Percentiles rank a stretch among this genome's conserved stretches.
Conservation (phyloP, 2,113 vertebrate species). For the Climacteris rufus region DNA sequence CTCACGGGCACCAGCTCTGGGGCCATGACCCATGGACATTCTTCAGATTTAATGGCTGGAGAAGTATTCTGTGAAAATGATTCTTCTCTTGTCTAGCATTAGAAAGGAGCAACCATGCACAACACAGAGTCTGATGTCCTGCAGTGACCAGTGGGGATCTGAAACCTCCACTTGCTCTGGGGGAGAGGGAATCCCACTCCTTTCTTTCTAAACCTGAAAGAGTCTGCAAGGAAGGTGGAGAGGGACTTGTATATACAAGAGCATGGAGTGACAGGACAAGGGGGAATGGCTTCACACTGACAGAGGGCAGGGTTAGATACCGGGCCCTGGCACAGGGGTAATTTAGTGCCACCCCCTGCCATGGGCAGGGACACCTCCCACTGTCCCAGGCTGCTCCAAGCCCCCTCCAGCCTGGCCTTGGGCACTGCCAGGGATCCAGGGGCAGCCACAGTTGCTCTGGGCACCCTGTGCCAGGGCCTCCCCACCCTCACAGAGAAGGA, state of each 20-base stretch:
- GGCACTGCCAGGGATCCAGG: not conserved
- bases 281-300: not conserved
- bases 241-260: not conserved
- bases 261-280: not conserved
- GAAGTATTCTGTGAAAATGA: accelerated
- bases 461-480: not conserved
- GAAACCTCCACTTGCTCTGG: not conserved
- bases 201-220: not conserved
- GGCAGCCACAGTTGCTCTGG: not conserved
- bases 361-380: not conserved
- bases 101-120: not conserved
- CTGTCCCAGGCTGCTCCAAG: not conserved
- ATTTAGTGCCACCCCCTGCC: not conserved
- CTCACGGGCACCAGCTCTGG: not conserved
- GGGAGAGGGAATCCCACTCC: not conserved
- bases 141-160: not conserved
- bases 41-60: not conserved
- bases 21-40: accelerated
- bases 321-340: not conserved
- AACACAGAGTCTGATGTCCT: not conserved
- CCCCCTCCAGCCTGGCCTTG: accelerated
- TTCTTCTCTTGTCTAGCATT: accelerated
- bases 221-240: not conserved
- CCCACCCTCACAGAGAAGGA: not conserved
- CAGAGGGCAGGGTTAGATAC: not conserved